Conservation (phyloP, 1,140 invertebrate genomes). For the Agraylea sexmaculata region DNA sequence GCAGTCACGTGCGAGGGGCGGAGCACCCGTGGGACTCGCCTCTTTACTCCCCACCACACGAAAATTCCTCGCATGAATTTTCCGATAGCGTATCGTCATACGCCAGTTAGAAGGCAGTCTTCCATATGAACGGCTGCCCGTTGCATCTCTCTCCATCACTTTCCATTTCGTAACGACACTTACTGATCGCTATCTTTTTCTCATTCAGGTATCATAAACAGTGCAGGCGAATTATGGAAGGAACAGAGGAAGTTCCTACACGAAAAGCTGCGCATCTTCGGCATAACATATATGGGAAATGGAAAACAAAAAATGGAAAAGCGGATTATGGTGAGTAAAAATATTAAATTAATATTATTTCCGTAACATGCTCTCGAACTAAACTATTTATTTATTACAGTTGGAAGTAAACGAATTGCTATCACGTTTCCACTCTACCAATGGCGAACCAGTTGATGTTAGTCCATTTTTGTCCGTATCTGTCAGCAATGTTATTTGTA, state of each 20-base stretch:
- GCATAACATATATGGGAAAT: slow-evolving; percentile 71
- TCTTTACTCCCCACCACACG: neutral
- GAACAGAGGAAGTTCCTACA: slow-evolving; percentile 85
- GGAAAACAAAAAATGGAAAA: slow-evolving; percentile 73
- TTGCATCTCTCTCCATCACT: too few relatives aligned
- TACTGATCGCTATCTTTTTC: slow-evolving; percentile 19
- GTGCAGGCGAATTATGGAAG: slow-evolving; percentile 83
- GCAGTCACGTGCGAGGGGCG: too few relatives aligned
- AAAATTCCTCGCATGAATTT: neutral
- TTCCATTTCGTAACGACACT: neutral
- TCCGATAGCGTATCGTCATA: neutral
- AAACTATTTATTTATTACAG: slow-evolving; percentile 36
- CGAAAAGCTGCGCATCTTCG: slow-evolving; percentile 76
- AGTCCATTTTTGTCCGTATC: slow-evolving; percentile 63
- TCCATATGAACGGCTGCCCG: neutral
- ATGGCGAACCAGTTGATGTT: slow-evolving; percentile 53
- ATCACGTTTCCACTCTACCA: slow-evolving; percentile 43
- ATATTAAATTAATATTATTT: neutral
- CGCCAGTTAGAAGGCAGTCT: neutral
- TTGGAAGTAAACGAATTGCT: slow-evolving; percentile 67
- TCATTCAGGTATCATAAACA: slow-evolving; percentile 77
- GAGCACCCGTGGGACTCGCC: too few relatives aligned
- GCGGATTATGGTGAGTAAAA: slow-evolving; percentile 66
- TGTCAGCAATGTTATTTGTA: slow-evolving; percentile 85
- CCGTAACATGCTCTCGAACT: neutral